Conservation (phyloP, 2,113 vertebrate genomes). For the Syngnathus scovelli region DNA sequence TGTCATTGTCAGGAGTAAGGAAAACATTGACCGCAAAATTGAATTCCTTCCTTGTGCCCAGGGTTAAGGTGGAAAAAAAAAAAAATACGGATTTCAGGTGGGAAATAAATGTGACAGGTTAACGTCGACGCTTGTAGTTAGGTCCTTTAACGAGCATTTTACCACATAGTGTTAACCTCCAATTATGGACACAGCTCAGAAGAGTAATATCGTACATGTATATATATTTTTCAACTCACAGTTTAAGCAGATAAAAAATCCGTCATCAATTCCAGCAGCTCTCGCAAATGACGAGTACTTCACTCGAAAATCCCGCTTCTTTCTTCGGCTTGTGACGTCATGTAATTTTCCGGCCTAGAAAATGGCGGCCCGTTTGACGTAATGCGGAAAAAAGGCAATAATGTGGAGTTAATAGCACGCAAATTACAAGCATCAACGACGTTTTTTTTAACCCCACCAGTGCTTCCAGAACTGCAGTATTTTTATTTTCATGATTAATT, state of each 20-base stretch:
- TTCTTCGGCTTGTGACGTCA: not conserved
- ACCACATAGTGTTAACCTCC: not conserved
- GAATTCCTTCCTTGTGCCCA: not conserved
- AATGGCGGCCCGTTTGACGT: not conserved
- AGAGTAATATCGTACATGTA: not conserved
- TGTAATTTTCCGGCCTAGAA: not conserved
- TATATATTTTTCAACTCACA: not conserved
- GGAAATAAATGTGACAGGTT: not conserved
- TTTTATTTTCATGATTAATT: no score
- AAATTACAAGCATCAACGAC: no score
- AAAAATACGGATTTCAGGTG: not conserved
- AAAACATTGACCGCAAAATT: not conserved
- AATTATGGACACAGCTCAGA: not conserved
- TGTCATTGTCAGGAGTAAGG: not conserved
- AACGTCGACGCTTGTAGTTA: not conserved
- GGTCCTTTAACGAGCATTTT: not conserved
- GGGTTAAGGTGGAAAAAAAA: not conserved
- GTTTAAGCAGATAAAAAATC: not conserved
- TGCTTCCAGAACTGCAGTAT: no score
- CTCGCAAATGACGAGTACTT: not conserved
- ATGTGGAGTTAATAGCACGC: not conserved
- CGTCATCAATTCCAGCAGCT: not conserved
- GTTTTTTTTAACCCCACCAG: no score
- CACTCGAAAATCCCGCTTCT: not conserved
- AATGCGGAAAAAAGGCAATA: no score